Evolutionary conservation across 2,113 vertebrate species (phyloP).

Genomic region (Dolichotis patagonum): DNA sequence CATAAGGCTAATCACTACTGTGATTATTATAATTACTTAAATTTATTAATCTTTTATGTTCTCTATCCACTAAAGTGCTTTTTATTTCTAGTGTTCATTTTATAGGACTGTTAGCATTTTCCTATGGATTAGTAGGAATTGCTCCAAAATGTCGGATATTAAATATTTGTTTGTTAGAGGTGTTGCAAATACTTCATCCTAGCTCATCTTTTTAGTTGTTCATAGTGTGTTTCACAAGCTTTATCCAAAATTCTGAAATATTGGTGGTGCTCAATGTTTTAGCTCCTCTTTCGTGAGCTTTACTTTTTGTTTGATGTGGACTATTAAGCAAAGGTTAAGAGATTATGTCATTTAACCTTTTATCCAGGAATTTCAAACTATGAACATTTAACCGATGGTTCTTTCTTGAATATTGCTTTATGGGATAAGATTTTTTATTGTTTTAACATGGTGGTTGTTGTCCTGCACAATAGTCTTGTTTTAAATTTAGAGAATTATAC

Average conservation of each 20-base stretch:
- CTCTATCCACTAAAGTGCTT: background rate
- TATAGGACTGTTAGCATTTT: conserved; percentile 3
- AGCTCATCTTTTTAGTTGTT: background rate
- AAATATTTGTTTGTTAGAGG: conserved; percentile 9
- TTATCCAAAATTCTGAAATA: background rate
- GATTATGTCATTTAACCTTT: background rate
- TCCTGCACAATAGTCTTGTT: background rate
- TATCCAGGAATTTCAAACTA: background rate
- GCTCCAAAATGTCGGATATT: background rate
- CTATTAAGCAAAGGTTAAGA: background rate
- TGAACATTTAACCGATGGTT: background rate
- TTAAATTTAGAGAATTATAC: background rate
- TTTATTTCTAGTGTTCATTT: background rate
- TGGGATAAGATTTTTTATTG: background rate
- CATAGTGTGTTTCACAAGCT: background rate
- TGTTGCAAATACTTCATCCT: background rate
- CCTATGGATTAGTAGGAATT: background rate
- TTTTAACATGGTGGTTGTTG: background rate
- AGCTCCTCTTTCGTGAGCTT: background rate
- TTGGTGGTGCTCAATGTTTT: background rate
- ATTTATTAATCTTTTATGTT: conserved; percentile 20
- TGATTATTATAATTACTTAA: background rate
- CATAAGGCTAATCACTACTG: conserved; percentile 37
- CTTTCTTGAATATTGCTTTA: background rate
- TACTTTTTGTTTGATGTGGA: background rate